Percentiles rank a stretch among this genome's conserved stretches.
phyloP scores from a whole-genome alignment of 2,888 invertebrate genomes.

The Thyatira batis region DNA sequence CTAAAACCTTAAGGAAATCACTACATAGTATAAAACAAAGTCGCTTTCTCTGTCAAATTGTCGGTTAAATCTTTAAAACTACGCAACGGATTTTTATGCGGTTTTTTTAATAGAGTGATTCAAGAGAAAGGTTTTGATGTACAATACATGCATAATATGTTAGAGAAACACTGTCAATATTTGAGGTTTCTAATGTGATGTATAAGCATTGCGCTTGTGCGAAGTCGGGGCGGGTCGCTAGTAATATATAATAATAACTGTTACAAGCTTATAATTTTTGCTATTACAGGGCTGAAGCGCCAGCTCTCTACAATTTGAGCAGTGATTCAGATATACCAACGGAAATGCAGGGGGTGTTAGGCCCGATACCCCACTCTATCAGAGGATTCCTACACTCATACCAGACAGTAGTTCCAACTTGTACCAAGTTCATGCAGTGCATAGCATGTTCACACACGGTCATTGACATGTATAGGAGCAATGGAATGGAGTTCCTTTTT shows the following conservation, averaged over 20 bases:
- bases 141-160: no score
- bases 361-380: slow-evolving; percentile 95
- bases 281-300: slow-evolving; percentile 81
- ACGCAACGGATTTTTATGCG: no score
- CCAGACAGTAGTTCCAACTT: slow-evolving; percentile 91
- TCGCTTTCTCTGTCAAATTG: no score
- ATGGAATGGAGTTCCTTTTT: slow-evolving; percentile 88
- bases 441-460: slow-evolving; percentile 92
- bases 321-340: slow-evolving; percentile 48
- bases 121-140: no score
- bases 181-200: no score
- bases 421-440: slow-evolving; percentile 93
- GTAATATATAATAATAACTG: neutral
- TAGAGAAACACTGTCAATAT: no score
- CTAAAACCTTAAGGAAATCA: no score
- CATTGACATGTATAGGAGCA: slow-evolving; percentile 56
- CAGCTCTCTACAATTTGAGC: slow-evolving; percentile 83
- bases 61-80: no score
- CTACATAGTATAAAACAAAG: no score
- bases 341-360: slow-evolving; percentile 85
- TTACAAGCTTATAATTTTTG: slow-evolving; percentile 3
- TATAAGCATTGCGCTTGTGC: no score
- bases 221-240: no score
- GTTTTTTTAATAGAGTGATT: no score
- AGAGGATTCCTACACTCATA: slow-evolving; percentile 94